Evolutionary conservation across 2,888 invertebrate species (phyloP), one percentile per base, ranked within the genome.

Genomic region (Mellilla xanthometata): DNA sequence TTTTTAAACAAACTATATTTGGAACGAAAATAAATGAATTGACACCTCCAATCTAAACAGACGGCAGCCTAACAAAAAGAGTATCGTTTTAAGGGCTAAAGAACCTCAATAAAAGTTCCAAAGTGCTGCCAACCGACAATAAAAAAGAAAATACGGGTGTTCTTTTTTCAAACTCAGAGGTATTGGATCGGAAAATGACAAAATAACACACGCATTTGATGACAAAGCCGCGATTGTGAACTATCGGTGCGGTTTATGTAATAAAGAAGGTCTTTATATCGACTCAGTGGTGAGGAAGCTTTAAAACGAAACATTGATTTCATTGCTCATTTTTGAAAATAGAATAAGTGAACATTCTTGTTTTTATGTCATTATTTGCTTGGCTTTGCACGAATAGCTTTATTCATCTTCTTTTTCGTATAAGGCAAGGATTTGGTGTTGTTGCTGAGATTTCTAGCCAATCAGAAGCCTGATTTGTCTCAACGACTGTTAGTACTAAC

Each of bases 181-280:
- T 36, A 60, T 49, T 57, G 54, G 53, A 9, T 50, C 40, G 60
- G 60, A 61, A 61, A 61, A 61, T 59, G 52, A 53, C 44, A 48
- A 44, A 55, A 52, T 55, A 55, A 52, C 55, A 53, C 15, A 40
- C 33, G 27, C 23, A 31, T 24, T 23, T 33, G 27, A 19, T 36
- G 46, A 51, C 52, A 54, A 57, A 51, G 49, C 45, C 36, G 39
- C 41, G 39, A 35, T 30, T 48, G 50, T 49, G 45, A 47, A 33
- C 47, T 42, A 33, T n/a, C 34, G 38, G 27, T 6, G 41, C 28
- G 36, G 38, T 13, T 39, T 12, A 39, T 34, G 29, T 23, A 19
- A 12, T 30, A 31, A 42, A 42, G 32, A 23, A n/a, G n/a, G n/a
- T 42, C 36, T 48, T 38, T 33, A 38, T 38, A 19, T 24, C 2